Evolutionary conservation across 2,888 invertebrate genomes (phyloP), one percentile per base, ranked within the genome.

Genomic region (Pyrocoelia pectoralis): DNA sequence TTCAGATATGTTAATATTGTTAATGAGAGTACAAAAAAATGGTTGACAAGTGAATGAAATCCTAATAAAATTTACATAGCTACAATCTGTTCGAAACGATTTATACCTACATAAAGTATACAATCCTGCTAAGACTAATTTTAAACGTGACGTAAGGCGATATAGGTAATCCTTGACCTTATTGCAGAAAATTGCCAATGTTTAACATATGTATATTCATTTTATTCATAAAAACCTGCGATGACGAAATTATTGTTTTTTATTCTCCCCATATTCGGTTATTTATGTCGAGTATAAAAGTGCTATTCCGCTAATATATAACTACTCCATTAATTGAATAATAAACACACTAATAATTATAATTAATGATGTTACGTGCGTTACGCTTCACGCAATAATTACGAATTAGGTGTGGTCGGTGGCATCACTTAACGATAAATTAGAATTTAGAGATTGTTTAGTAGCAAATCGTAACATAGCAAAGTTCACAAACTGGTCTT

Each of bases 121-220:
- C 9, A 33, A 33, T 33, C 33, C 33, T 33, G 33, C 8, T 33
- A 33, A 43, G 13, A 15, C 41, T 43, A 43, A 15, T 43, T 15
- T 43, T 43, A 13, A 43, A 43, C 41, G 12, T 43, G 41, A 15
- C 41, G 41, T 43, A 15, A 15, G 41, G 8, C 13, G 8, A 43
- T 15, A 12, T 13, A 43, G 15, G 8, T 29, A 43, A 58, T 52
- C 58, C 52, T 58, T 58, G 58, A 58, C 58, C 58, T 58, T 58
- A 58, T 58, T 58, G 58, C 51, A 29, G 15, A 58, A 50, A 52
- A 57, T 29, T 57, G 24, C 50, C 10, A 17, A 17, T 46, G n/a
- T 10, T 17, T 46, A 18, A 9, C 46, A 17, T 46, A 46, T n/a
- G n/a, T n/a, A n/a, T n/a, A n/a, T n/a, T n/a, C n/a, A n/a, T n/a